Percentiles rank a stretch among this genome's conserved stretches.
These are phyloP conservation scores for Drosophila kambysellisi DNA, from an alignment of 2,888 invertebrate species.

Conservation along the genomic window DNA sequence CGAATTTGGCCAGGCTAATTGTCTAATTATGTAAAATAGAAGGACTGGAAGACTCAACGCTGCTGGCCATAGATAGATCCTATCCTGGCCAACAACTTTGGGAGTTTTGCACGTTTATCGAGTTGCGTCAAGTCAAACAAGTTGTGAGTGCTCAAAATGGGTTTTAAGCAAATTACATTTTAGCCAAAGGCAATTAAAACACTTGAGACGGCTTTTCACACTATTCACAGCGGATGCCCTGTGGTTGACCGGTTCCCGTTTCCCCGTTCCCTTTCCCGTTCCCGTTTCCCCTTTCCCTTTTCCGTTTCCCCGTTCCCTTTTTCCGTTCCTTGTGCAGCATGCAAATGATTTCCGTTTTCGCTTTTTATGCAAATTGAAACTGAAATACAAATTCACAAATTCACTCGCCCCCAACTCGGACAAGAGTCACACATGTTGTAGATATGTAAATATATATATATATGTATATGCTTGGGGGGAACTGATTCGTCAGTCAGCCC, in stretches of 20 bases:
- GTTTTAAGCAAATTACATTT: slow-evolving; percentile 32
- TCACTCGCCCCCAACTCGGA: slow-evolving; percentile 15
- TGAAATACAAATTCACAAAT: slow-evolving; percentile 22
- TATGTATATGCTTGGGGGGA: neutral
- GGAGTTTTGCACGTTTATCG: slow-evolving; percentile 33
- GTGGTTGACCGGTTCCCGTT: slow-evolving; percentile 21
- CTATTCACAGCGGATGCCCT: slow-evolving; percentile 29
- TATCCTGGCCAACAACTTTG: slow-evolving; percentile 11
- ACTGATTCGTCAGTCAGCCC: neutral
- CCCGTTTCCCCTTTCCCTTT: neutral
- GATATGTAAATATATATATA: neutral
- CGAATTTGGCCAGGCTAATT: slow-evolving; percentile 38
- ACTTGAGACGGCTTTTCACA: slow-evolving; percentile 64
- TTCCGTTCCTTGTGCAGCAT: slow-evolving; percentile 15
- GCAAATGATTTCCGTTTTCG: slow-evolving; percentile 69
- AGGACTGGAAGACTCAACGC: neutral
- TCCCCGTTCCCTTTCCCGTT: neutral
- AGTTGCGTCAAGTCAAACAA: slow-evolving; percentile 36
- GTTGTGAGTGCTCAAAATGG: slow-evolving; percentile 32
- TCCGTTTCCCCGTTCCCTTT: slow-evolving; percentile 4
- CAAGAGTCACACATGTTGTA: slow-evolving; percentile 38
- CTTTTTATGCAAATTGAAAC: slow-evolving; percentile 62
- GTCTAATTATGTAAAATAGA: slow-evolving; percentile 55
- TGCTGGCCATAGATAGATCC: slow-evolving; percentile 1
- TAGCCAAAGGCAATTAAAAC: slow-evolving; percentile 58